A percentile compares a stretch with the other conserved stretches of the same genome.
Conservation (phyloP, 2,113 vertebrate genomes). For the Chascanopsetta lugubris region DNA sequence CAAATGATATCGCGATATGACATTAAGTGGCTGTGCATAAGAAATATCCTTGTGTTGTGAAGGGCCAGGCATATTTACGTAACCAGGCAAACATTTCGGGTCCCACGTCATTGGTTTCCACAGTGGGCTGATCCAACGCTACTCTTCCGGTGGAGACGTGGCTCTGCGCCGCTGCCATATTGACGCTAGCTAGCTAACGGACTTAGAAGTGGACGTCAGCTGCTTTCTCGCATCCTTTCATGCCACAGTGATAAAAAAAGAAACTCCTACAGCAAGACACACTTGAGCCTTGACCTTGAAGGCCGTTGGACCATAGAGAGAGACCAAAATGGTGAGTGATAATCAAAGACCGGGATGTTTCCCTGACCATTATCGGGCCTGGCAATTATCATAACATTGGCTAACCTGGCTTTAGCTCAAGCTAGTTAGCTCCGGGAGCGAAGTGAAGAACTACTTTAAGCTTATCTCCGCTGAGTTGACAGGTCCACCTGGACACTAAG, state of each 20-base stretch:
- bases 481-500: background rate
- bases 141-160: constrained; percentile 80
- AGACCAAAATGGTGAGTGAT: constrained; percentile 74
- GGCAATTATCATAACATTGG: constrained; percentile 59
- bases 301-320: constrained; percentile 33
- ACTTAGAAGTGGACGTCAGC: constrained; percentile 39
- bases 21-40: too few species aligned
- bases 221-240: constrained; percentile 4
- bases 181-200: constrained; percentile 67
- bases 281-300: constrained; percentile 38
- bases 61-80: too few species aligned
- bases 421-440: constrained; percentile 29
- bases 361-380: constrained; percentile 51
- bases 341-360: background rate
- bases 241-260: constrained; percentile 37
- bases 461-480: background rate
- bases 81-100: constrained; percentile 27
- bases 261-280: constrained; percentile 7
- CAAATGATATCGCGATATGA: too few species aligned
- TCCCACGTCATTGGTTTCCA: constrained; percentile 67
- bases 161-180: constrained; percentile 78
- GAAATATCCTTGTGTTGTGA: background rate
- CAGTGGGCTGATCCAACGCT: constrained; percentile 59
- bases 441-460: constrained; percentile 1
- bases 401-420: constrained; percentile 41